A percentile compares a stretch with the other conserved stretches of the same genome.
Conservation (phyloP, 2,797 vertebrate species). For the Sebastes cheni region DNA sequence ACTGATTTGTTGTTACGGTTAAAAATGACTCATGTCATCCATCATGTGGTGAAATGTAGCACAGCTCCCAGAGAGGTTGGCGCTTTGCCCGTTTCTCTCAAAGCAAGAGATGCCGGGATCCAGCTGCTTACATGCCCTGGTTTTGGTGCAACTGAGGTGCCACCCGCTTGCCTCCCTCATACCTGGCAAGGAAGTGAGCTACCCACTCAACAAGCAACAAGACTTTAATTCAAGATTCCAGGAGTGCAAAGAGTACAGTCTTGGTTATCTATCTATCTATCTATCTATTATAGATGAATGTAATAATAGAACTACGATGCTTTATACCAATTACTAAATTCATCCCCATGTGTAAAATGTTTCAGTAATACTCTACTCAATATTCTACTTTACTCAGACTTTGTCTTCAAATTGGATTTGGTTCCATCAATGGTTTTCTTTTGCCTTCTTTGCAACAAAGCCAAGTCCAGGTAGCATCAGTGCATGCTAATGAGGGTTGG, state of each 20-base stretch:
- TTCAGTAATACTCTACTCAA: background rate
- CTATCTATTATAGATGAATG: background rate
- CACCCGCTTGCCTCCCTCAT: background rate
- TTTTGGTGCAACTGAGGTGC: constrained; percentile 57
- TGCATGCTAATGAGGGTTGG: background rate
- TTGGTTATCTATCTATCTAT: background rate
- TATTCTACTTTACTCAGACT: background rate
- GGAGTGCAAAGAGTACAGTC: background rate
- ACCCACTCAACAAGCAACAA: constrained; percentile 47
- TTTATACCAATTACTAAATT: background rate
- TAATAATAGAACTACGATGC: background rate
- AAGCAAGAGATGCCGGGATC: constrained; percentile 38
- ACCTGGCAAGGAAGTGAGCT: constrained; percentile 51
- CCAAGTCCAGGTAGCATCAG: background rate
- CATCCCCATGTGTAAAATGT: background rate
- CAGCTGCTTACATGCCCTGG: constrained; percentile 63
- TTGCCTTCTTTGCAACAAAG: background rate
- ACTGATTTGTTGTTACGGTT: constrained; percentile 62
- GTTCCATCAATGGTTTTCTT: background rate
- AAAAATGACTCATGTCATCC: constrained; percentile 69
- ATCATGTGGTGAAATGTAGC: constrained; percentile 75
- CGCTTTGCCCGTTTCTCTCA: constrained; percentile 52
- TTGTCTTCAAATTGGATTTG: background rate
- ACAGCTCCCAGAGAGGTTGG: constrained; percentile 72
- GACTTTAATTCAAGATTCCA: constrained; percentile 24